These are phyloP conservation scores for Toxotes jaculatrix DNA, from an alignment of 2,113 vertebrate genomes.

Conservation along the genomic window DNA sequence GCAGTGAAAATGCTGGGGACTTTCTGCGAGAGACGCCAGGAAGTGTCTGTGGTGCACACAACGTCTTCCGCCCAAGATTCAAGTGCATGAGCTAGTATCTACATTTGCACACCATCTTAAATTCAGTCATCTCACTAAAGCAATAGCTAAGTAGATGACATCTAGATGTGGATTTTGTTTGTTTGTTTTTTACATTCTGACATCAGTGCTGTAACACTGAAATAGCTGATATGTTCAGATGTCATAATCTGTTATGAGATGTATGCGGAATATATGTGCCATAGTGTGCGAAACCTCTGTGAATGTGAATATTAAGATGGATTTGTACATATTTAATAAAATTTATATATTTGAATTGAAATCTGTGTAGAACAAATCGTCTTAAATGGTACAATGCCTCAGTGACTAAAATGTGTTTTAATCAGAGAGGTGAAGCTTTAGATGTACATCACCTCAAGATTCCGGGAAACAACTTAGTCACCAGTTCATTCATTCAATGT, in stretches of 20 bases:
- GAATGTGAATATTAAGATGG: slow-evolving; percentile 12
- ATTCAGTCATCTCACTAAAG: slow-evolving; percentile 36
- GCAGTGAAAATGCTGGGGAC: slow-evolving; percentile 52
- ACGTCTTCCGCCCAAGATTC: slow-evolving; percentile 17
- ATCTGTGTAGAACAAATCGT: not conserved
- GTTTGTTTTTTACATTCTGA: slow-evolving; percentile 15
- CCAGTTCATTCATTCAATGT: slow-evolving; percentile 11
- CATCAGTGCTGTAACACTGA: slow-evolving; percentile 22
- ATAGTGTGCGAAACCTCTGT: not conserved
- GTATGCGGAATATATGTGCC: slow-evolving; percentile 19
- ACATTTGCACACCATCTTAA: slow-evolving; percentile 7
- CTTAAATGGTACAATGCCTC: not conserved
- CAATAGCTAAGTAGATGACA: slow-evolving; percentile 14
- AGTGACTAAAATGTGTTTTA: slow-evolving; percentile 8
- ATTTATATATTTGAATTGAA: not conserved
- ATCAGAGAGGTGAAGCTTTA: not conserved
- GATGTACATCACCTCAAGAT: not conserved
- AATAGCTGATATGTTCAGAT: slow-evolving; percentile 25
- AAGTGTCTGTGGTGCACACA: slow-evolving; percentile 50
- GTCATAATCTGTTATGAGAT: slow-evolving; percentile 56
- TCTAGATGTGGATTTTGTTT: slow-evolving; percentile 4
- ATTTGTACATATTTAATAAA: slow-evolving; percentile 57
- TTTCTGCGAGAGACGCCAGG: slow-evolving; percentile 55
- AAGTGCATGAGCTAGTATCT: slow-evolving; percentile 15
- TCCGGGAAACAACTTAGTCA: not conserved